A percentile compares a stretch with the other conserved stretches of the same genome.
These are phyloP conservation scores for Botia almorhae DNA, from an alignment of 2,797 vertebrate species.

Conservation along the genomic window DNA sequence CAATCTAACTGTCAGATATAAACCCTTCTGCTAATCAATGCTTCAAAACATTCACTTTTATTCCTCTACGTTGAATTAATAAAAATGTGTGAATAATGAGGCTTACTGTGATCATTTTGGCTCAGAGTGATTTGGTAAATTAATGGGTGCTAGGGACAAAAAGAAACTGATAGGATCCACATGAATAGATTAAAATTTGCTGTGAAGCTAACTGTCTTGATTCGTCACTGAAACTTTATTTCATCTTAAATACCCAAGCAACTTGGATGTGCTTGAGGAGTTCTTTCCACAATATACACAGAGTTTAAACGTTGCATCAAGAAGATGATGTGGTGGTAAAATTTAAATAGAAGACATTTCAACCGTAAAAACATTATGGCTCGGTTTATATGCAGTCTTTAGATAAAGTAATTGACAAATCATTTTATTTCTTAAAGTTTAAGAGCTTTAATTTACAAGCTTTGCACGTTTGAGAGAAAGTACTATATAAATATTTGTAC, in stretches of 20 bases:
- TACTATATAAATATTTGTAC: neutral
- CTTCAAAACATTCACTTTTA: constrained; percentile 98
- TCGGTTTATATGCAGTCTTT: neutral
- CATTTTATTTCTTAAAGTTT: neutral
- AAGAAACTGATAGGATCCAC: constrained; percentile 86
- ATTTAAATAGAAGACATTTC: constrained; percentile 50
- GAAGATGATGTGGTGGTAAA: constrained; percentile 50
- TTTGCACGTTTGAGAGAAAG: neutral
- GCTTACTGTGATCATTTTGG: constrained; percentile 92
- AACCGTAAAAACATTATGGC: constrained; percentile 24
- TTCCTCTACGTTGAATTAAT: constrained; percentile 99
- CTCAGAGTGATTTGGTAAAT: constrained; percentile 97
- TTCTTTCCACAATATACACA: constrained; percentile 26
- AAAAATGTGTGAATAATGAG: constrained; percentile 92
- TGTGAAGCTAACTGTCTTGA: constrained; percentile 71
- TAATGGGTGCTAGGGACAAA: constrained; percentile 91
- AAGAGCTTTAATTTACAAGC: neutral
- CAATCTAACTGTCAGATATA: constrained; percentile 99
- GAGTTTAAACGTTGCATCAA: constrained; percentile 25
- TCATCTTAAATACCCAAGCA: constrained; percentile 66
- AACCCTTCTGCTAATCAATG: constrained; percentile 96
- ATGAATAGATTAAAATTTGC: constrained; percentile 76
- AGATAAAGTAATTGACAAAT: constrained; percentile 17
- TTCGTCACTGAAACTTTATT: constrained; percentile 73
- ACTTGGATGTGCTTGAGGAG: constrained; percentile 57